These are phyloP conservation scores for Colistium nudipinnis DNA, from an alignment of 2,113 vertebrate genomes.

Conservation along the genomic window DNA sequence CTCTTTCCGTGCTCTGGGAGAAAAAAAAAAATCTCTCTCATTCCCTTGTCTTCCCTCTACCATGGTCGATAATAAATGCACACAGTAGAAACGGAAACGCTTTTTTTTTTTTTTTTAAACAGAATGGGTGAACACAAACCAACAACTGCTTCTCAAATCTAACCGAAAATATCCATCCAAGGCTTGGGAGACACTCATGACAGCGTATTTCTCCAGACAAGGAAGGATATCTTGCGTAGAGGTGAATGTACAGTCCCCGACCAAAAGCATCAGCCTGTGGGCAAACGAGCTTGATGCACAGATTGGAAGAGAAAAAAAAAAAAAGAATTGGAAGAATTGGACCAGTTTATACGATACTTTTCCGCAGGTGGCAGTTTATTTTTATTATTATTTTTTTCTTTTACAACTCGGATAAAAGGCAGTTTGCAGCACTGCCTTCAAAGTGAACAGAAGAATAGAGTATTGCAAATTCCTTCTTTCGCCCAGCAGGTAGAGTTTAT, in stretches of 20 bases:
- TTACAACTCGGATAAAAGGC: not conserved
- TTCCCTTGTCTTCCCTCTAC: conserved; percentile 35
- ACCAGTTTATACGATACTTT: conserved; percentile 34
- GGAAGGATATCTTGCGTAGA: conserved; percentile 26
- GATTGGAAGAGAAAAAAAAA: conserved; percentile 31
- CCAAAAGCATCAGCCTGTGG: conserved; percentile 31
- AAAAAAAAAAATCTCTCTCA: conserved; percentile 25
- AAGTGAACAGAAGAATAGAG: too few relatives aligned
- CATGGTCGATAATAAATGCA: conserved; percentile 40
- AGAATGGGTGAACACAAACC: not conserved
- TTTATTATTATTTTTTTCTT: too few relatives aligned
- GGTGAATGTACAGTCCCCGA: conserved; percentile 25
- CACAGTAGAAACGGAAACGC: too few relatives aligned
- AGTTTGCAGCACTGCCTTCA: conserved; percentile 20
- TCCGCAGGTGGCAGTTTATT: conserved; percentile 7
- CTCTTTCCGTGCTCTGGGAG: conserved; percentile 29
- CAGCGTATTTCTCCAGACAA: conserved; percentile 12
- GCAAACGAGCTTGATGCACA: conserved; percentile 44
- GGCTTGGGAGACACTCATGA: conserved; percentile 17
- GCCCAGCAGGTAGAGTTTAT: too few relatives aligned
- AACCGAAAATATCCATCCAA: not conserved
- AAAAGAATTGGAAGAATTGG: conserved; percentile 17
- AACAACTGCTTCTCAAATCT: conserved; percentile 8
- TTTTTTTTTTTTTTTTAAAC: too few relatives aligned
- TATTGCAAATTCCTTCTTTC: too few relatives aligned